phyloP scores from a whole-genome alignment of 2,797 vertebrate genomes.

The Tokudaia muenninki region DNA sequence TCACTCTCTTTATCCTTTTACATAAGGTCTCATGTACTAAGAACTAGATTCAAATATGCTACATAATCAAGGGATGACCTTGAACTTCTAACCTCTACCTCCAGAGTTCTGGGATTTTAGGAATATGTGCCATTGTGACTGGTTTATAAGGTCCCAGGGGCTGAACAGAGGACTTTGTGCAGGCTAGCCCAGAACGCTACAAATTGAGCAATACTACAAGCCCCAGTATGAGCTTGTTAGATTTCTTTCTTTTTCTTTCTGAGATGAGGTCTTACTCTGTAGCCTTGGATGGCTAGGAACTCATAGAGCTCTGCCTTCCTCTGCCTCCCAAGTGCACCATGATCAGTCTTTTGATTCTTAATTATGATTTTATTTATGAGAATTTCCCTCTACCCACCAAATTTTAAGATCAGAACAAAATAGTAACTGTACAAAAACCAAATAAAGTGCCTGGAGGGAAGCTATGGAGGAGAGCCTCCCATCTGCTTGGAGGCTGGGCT shows the following conservation, averaged over 20 bases:
- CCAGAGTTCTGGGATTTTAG: neutral
- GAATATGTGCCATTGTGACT: neutral
- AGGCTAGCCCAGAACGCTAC: neutral
- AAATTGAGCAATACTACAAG: neutral
- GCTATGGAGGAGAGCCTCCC: neutral
- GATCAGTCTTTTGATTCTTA: neutral
- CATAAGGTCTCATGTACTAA: neutral
- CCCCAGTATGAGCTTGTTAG: neutral
- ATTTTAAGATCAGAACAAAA: slow-evolving; percentile 42
- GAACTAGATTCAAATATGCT: neutral
- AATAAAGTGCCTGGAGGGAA: neutral
- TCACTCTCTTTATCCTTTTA: neutral
- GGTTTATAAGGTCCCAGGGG: neutral
- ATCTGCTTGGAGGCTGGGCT: neutral
- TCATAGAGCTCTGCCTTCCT: too few relatives aligned
- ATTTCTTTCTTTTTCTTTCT: neutral
- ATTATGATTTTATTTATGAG: neutral
- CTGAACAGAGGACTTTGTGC: neutral
- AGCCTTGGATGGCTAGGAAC: neutral
- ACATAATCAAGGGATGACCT: neutral
- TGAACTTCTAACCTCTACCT: neutral
- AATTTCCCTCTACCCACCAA: neutral
- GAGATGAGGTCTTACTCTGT: neutral
- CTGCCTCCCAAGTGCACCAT: neutral
- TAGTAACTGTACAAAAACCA: neutral